Evolutionary conservation across 2,113 vertebrate species (phyloP), one percentile per base, ranked within the genome.

Genomic region (Clupea harengus): DNA sequence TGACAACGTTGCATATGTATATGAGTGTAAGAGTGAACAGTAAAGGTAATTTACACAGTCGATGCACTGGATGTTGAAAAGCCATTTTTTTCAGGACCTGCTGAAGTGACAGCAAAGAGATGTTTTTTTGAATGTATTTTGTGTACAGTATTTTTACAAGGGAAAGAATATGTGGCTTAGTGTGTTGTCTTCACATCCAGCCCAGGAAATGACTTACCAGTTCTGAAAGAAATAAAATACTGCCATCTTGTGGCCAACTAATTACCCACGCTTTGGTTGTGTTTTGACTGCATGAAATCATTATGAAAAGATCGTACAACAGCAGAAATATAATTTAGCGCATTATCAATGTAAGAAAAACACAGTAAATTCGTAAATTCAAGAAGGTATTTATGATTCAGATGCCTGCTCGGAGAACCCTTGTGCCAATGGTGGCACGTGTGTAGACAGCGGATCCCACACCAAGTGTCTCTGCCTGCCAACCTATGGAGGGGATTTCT

Each of bases 391-490:
- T 0, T 94, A 81, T 92, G 84, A 90, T 93, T 88, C 94, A 98
- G 98, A 97, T 93, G 93, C 92, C 90, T 99, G 97, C 64, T 45
- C 96, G 85, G 94, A 95, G 88, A 97, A 94, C 88, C 97, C 97
- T 1, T 99, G 98, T 91, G 87, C 93, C 86, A 99, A 99, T 1
- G 98, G 98, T 87, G 98, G 97, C 25, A 99, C 98, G 0, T 99
- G 98, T 90, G 85, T 93, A 0, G 98, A 99, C 5, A 95, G 92
- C 0, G 93, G 92, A 0, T 52, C 81, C 80, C 82, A 4, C 0
- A 9, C 93, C 8, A 54, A 88, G 64, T 99, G 98, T 88, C 20
- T 97, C 8, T 99, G 98, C 89, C 92, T 99, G 81, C 96, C 97
- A 0, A 96, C 96, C 86, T 99, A 99, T 2, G 94, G 94, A 91